phyloP scores from a whole-genome alignment of 1,140 invertebrate genomes.

The Batillaria attramentaria region DNA sequence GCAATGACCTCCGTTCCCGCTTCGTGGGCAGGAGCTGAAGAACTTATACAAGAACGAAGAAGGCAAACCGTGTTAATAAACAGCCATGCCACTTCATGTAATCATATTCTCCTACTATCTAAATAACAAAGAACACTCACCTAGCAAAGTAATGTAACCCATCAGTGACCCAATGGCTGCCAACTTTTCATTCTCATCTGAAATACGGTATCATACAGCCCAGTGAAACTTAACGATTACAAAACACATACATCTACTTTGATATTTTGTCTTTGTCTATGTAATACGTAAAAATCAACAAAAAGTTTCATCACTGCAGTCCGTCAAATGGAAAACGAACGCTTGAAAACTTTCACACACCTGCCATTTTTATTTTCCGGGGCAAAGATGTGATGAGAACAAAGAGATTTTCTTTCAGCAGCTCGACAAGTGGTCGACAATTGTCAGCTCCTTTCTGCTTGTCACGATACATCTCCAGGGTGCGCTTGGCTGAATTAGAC shows the following conservation, averaged over 20 bases:
- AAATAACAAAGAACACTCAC: neutral
- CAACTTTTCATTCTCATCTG: no score
- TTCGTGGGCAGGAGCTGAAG: no score
- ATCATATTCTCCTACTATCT: neutral
- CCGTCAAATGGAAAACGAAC: no score
- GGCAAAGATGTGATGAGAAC: constrained; percentile 58
- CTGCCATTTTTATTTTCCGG: constrained; percentile 58
- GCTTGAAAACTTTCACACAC: constrained; percentile 41
- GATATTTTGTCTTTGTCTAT: no score
- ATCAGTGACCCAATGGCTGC: neutral
- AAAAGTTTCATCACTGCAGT: no score
- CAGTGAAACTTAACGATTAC: no score
- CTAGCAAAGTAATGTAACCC: neutral
- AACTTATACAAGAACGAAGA: neutral
- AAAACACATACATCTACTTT: no score
- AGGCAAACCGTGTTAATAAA: neutral
- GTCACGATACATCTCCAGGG: constrained; percentile 52
- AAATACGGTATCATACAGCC: no score
- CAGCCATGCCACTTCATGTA: neutral
- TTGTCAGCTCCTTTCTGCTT: constrained; percentile 42
- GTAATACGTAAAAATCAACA: no score
- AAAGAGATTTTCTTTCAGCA: constrained; percentile 64
- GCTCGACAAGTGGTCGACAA: constrained; percentile 54
- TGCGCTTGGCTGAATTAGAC: constrained; percentile 45
- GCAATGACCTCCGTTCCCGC: no score